Evolutionary conservation across 53 echinoderm and acorn worm genomes (phyloP), one percentile per base, ranked within the genome.

Genomic region (Holothuria leucospilota): DNA sequence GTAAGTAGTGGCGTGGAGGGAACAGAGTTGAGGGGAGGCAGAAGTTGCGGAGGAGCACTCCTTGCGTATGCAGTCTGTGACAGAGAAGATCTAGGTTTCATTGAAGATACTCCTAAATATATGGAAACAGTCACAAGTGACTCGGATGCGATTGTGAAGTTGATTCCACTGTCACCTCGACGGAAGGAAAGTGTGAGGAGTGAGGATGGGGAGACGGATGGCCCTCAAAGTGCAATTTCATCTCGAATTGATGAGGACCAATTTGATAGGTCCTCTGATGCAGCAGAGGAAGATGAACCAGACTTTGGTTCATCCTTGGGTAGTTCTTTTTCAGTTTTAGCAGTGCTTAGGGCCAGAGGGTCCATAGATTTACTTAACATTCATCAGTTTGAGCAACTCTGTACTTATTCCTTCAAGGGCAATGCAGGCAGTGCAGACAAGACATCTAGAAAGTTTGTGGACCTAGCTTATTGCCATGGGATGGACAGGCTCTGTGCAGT

Each of bases 401-500:
- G 88, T 26, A 85, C 59, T 89, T 70, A 28, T 65, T 30, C 23
- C 20, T 41, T 27, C 67, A 14, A 27, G 21, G 60, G 20, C 56
- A 49, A 9, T 28, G 77, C 24, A 25, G 24, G 13, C 13, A 38
- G 62, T 27, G 16, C 80, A 2, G 25, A 58, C 56, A 10, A 27
- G 15, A 59, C 16, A 26, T 58, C 14, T 29, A 38, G 92, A 60
- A 71, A 59, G 29, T 99, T 94, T 86, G 85, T 92, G 13, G 86
- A 90, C 2, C 77, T 99, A 8, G 92, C 94, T 15, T 99, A 99
- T 63, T 99, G 99, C 65, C 78, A 88, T 20, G 99, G 99, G 9
- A 93, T 99, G 95, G 99, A 99, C 40, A 73, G 99, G 77, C 87
- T 99, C 2, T 94, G 99, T 65, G 99, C 90, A 4, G 93, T 92